Evolutionary conservation across 1,140 invertebrate genomes (phyloP), one percentile per base, ranked within the genome.

Genomic region (Tyrophagus putrescentiae): DNA sequence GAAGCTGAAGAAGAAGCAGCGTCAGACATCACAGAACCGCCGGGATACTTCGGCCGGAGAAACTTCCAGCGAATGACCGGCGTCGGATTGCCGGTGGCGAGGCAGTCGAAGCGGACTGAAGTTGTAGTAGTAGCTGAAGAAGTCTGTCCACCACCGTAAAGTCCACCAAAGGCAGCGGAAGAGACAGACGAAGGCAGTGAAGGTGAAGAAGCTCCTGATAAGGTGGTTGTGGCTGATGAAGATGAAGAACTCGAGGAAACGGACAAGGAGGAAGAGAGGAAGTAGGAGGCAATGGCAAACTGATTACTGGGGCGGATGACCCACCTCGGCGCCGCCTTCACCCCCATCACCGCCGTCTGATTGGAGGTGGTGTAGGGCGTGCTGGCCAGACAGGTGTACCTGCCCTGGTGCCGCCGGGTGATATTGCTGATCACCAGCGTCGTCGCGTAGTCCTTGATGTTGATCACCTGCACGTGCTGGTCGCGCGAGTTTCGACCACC

Each of bases 301-400:
- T 60, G 56, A 52, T 64, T 62, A 11, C 42, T 54, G 4, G 68
- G 68, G 39, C 63, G 59, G 39, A 69, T 61, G 28, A 63, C 50
- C 66, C 67, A 69, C 7, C 57, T 44, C 18, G 68, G 68, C 23
- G 68, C 60, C 21, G 68, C 68, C 64, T 84, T 84, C 70, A 87
- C 84, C 76, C 81, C 79, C 67, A 86, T 80, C 72, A 80, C 80
- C 71, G 84, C 82, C 68, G 82, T 83, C 77, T 81, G 84, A 76
- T 82, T 83, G 6, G 56, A 39, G 7, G 11, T 21, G 16, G 56
- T 57, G 71, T 82, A 81, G 73, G 83, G 79, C 73, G 85, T 86
- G 73, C 79, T 79, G 68, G 84, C 84, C 68, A 84, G 79, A 73
- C 84, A 86, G 57, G 83, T 85, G 74, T 85, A 87, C 71, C 84